Conservation (phyloP, 2,113 vertebrate genomes). For the Crotophaga sulcirostris region DNA sequence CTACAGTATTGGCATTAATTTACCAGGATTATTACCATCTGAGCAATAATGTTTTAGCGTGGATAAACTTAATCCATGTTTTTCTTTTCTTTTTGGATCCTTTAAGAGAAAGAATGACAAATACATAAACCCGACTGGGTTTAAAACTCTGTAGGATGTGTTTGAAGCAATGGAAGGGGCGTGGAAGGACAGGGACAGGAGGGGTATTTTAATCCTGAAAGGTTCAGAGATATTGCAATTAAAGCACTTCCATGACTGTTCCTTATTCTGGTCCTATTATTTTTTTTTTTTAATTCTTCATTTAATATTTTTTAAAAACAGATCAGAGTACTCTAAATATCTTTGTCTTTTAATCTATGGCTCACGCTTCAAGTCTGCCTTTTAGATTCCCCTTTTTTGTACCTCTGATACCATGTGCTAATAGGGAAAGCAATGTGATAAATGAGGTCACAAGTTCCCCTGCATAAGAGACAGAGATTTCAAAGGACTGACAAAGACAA, state of each 20-base stretch:
- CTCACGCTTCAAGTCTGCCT: not conserved
- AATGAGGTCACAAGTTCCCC: constrained; percentile 28
- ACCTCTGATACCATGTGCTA: not conserved
- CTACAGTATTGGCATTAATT: not conserved
- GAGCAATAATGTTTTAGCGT: not conserved
- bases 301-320: not conserved
- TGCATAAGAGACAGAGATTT: not conserved
- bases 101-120: not conserved
- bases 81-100: not conserved
- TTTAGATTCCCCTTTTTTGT: not conserved
- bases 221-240: not conserved
- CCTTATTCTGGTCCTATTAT: not conserved
- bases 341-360: not conserved
- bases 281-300: not conserved
- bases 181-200: not conserved
- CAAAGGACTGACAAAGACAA: constrained; percentile 27
- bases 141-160: not conserved
- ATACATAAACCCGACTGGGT: not conserved
- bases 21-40: not conserved
- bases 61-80: not conserved
- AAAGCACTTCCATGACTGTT: not conserved
- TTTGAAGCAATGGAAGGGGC: not conserved
- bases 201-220: not conserved
- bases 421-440: not conserved
- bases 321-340: not conserved